Evolutionary conservation across 2,113 vertebrate species (phyloP).

Genomic region (Ramphastos sulfuratus): DNA sequence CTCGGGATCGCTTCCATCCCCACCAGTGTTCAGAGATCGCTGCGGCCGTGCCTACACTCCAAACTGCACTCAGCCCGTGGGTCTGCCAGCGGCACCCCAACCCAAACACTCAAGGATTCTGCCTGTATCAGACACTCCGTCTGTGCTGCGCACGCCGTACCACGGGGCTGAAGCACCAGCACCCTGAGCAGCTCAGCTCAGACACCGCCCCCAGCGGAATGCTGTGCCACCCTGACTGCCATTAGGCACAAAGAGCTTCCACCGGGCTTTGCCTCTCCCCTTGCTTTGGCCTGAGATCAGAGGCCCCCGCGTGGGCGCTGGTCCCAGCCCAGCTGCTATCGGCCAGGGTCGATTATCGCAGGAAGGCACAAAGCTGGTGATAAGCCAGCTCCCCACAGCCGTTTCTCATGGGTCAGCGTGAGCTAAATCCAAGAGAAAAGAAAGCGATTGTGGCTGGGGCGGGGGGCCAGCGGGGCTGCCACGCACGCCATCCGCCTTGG

Average conservation of each 20-base stretch:
- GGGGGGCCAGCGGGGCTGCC: neutral
- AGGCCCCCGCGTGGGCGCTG: fast-evolving
- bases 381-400: neutral
- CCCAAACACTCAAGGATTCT: fast-evolving
- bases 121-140: fast-evolving
- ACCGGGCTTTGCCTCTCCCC: neutral
- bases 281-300: neutral
- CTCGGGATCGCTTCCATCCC: neutral
- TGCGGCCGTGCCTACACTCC: fast-evolving
- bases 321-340: neutral
- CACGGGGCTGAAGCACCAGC: neutral
- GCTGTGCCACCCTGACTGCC: fast-evolving
- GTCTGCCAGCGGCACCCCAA: neutral
- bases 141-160: fast-evolving
- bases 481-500: fast-evolving
- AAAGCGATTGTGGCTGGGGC: neutral
- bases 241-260: neutral
- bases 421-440: neutral
- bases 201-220: fast-evolving
- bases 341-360: neutral
- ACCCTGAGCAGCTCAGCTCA: fast-evolving
- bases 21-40: neutral
- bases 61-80: neutral
- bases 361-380: neutral
- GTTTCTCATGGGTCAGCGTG: neutral